Conservation (phyloP, 2,888 invertebrate species). For the Sussaba pulchella region DNA sequence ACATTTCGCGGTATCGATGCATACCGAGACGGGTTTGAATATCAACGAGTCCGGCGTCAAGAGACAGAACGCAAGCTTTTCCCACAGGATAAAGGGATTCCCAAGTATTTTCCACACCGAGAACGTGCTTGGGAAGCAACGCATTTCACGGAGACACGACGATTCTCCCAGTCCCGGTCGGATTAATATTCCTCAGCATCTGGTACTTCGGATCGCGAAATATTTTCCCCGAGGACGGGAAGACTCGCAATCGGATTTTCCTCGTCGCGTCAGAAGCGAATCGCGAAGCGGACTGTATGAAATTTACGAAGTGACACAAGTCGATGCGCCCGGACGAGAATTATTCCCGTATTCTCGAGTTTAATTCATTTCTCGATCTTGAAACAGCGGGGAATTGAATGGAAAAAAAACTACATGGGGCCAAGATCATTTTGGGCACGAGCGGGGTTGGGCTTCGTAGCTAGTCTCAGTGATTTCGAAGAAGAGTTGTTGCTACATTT, state of each 20-base stretch:
- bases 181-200: constrained; percentile 74
- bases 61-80: constrained; percentile 19
- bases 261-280: not conserved
- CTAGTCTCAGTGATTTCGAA: too few species aligned
- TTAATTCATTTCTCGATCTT: not conserved
- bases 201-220: constrained; percentile 68
- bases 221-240: constrained; percentile 45
- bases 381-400: not conserved
- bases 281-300: not conserved
- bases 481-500: too few species aligned
- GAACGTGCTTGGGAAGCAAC: constrained; percentile 70
- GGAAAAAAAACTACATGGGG: too few species aligned
- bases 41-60: constrained; percentile 57
- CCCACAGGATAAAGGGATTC: constrained; percentile 48
- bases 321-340: not conserved
- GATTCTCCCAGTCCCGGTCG: constrained; percentile 55
- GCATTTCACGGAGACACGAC: constrained; percentile 63
- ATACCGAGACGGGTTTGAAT: constrained; percentile 64
- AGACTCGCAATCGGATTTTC: constrained; percentile 52
- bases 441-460: too few species aligned
- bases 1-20: constrained; percentile 61
- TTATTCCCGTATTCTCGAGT: not conserved
- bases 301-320: not conserved
- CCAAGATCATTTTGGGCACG: too few species aligned
- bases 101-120: constrained; percentile 71